Evolutionary conservation across 2,113 vertebrate species (phyloP).

Genomic region (Dipodomys spectabilis): DNA sequence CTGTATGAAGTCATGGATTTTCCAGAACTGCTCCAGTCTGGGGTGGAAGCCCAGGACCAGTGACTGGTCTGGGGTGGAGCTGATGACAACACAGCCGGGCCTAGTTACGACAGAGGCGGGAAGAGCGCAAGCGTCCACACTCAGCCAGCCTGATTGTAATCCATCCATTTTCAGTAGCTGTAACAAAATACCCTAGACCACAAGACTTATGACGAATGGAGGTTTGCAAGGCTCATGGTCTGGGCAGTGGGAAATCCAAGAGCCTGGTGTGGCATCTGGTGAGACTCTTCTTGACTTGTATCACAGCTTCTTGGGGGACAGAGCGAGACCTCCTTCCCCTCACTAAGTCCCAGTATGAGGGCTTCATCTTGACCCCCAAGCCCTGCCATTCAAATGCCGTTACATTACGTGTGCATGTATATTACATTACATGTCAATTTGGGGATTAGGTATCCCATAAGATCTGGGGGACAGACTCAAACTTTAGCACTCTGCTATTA

Average conservation of each 20-base stretch:
- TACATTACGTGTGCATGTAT: no score
- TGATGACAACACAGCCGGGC: background rate
- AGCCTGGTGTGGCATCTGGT: rapidly evolving
- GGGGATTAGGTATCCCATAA: background rate
- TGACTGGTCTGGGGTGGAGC: slow-evolving; percentile 63
- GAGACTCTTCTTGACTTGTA: background rate
- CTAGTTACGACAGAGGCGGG: background rate
- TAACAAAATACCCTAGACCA: background rate
- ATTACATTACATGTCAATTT: background rate
- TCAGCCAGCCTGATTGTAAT: background rate
- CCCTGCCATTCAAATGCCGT: background rate
- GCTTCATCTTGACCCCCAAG: background rate
- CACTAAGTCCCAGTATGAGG: background rate
- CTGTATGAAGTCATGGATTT: slow-evolving; percentile 44
- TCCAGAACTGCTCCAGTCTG: slow-evolving; percentile 46
- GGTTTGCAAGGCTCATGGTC: no score
- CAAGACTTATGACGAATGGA: background rate
- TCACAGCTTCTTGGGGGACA: background rate
- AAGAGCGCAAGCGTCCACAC: background rate
- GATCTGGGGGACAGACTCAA: background rate
- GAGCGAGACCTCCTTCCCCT: background rate
- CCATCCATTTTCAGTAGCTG: background rate
- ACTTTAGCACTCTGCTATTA: rapidly evolving
- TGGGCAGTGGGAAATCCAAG: background rate
- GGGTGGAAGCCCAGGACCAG: background rate